Evolutionary conservation across 2,888 invertebrate genomes (phyloP).

Genomic region (Meta bourneti): DNA sequence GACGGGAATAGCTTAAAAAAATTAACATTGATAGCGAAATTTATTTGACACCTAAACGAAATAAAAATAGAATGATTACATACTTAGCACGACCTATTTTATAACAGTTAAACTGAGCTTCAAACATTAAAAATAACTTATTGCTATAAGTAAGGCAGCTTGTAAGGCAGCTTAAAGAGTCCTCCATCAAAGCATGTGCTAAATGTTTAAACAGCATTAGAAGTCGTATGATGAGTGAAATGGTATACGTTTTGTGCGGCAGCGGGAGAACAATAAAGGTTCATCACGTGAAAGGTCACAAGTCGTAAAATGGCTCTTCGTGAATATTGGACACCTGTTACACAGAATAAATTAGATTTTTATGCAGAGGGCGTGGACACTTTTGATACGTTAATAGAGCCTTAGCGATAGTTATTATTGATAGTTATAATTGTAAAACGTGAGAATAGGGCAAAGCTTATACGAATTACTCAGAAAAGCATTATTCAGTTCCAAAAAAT

Average conservation of each 20-base stretch:
- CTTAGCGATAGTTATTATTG: no score
- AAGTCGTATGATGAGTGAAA: neutral
- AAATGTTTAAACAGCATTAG: neutral
- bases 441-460: no score
- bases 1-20: neutral
- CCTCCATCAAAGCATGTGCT: neutral
- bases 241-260: neutral
- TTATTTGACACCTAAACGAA: neutral
- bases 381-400: no score
- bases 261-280: neutral
- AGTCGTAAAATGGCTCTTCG: neutral
- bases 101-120: neutral
- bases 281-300: neutral
- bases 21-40: neutral
- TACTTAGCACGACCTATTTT: neutral
- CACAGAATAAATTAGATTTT: neutral
- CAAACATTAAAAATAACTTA: neutral
- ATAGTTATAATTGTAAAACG: no score
- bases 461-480: no score
- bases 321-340: neutral
- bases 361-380: no score
- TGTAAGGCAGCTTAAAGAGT: no score
- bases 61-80: neutral
- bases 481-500: no score
- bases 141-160: neutral